These are phyloP conservation scores for Smittia aterrima DNA, from an alignment of 2,888 invertebrate genomes.

Conservation along the genomic window DNA sequence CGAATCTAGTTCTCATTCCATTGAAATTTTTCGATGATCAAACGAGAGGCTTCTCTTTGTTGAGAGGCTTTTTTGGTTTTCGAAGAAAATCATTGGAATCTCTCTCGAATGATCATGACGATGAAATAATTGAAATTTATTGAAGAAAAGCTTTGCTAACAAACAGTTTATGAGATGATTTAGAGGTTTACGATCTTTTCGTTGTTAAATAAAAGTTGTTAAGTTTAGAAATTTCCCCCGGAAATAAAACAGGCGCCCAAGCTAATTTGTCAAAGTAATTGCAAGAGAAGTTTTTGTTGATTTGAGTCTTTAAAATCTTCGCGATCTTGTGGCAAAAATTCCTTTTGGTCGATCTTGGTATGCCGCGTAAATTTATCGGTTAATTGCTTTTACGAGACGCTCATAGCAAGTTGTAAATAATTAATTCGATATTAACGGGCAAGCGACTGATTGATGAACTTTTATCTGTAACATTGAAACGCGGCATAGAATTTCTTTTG, in stretches of 20 bases:
- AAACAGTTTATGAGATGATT: too few relatives aligned
- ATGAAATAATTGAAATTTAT: too few relatives aligned
- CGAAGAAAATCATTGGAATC: too few relatives aligned
- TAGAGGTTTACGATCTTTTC: too few relatives aligned
- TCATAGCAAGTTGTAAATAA: background rate
- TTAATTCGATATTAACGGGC: conserved; percentile 7
- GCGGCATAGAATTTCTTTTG: conserved; percentile 31
- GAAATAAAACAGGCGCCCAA: conserved; percentile 13
- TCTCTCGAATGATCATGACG: too few relatives aligned
- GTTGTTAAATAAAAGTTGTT: too few relatives aligned
- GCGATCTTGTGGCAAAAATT: background rate
- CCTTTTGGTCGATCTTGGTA: conserved; percentile 19
- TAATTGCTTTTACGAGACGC: conserved; percentile 35
- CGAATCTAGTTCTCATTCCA: too few relatives aligned
- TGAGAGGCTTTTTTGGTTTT: too few relatives aligned
- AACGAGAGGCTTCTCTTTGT: too few relatives aligned
- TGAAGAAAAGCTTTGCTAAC: too few relatives aligned
- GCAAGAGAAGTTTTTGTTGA: background rate
- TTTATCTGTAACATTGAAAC: conserved; percentile 34
- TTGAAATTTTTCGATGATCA: too few relatives aligned
- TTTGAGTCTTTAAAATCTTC: background rate
- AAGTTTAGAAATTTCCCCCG: background rate
- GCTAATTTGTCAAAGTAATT: conserved; percentile 32
- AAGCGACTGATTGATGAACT: conserved; percentile 32
- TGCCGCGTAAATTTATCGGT: conserved; percentile 39